Conservation (phyloP, 2,797 vertebrate species). For the Lepus oiostolus region DNA sequence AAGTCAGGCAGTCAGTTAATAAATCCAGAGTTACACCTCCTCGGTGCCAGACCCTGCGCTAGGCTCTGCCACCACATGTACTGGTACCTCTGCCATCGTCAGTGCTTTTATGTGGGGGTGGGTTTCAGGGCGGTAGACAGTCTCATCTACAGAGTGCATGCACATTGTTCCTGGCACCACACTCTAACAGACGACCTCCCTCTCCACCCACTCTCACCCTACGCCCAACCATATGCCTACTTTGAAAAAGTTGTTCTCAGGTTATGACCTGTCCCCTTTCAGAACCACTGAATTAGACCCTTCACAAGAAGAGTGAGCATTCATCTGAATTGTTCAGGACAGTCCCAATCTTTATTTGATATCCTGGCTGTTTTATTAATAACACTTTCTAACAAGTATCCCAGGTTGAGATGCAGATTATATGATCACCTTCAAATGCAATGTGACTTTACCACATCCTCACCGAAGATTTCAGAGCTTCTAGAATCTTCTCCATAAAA, state of each 20-base stretch:
- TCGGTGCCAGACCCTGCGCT: not conserved
- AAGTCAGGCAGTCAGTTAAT: not conserved
- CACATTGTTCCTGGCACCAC: not conserved
- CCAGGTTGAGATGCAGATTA: not conserved
- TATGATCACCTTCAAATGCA: not conserved
- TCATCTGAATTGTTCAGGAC: not conserved
- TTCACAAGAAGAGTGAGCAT: not conserved
- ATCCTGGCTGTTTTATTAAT: not conserved
- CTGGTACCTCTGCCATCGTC: not conserved
- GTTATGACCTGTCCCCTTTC: not conserved
- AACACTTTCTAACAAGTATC: not conserved
- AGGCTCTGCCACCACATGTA: not conserved
- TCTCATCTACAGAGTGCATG: no score
- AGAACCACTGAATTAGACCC: not conserved
- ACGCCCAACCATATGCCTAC: not conserved
- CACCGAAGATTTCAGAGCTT: not conserved
- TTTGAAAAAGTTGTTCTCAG: not conserved
- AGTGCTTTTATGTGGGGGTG: not conserved
- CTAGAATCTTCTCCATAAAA: conserved; percentile 3
- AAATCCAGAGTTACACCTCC: not conserved
- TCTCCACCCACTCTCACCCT: not conserved
- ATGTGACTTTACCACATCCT: not conserved
- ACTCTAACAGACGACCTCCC: not conserved
- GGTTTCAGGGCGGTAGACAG: not conserved
- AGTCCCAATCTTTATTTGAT: not conserved